Evolutionary conservation across 2,113 vertebrate genomes (phyloP).

Genomic region (Zosterops borbonicus): DNA sequence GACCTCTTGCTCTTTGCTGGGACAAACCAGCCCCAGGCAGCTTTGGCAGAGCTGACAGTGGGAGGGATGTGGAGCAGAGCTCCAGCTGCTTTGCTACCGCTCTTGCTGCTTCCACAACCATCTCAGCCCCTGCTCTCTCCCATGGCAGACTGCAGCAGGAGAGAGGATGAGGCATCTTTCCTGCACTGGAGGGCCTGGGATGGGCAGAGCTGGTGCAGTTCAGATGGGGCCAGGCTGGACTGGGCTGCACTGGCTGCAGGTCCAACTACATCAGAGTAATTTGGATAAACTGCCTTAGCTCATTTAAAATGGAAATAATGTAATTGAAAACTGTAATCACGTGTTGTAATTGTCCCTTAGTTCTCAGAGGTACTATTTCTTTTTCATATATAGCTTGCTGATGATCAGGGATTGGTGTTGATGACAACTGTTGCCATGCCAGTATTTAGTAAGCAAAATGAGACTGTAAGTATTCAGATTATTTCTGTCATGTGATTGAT

Average conservation of each 20-base stretch:
- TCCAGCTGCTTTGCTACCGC: slow-evolving; percentile 18
- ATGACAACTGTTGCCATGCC: slow-evolving; percentile 99
- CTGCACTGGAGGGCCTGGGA: neutral
- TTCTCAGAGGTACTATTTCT: slow-evolving; percentile 38
- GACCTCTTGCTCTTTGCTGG: neutral
- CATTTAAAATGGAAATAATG: neutral
- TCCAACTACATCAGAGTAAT: neutral
- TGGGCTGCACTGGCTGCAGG: neutral
- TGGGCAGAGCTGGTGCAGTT: neutral
- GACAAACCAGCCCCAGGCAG: neutral
- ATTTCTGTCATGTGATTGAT: neutral
- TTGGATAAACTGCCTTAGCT: neutral
- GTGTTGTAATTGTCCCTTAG: neutral
- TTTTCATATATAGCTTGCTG: slow-evolving; percentile 82
- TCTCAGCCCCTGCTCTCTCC: neutral
- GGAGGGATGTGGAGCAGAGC: neutral
- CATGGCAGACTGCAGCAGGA: neutral
- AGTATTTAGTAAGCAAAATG: slow-evolving; percentile 98
- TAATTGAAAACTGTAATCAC: neutral
- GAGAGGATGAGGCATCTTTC: neutral
- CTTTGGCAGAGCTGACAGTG: neutral
- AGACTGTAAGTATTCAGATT: slow-evolving; percentile 88
- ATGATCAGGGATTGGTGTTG: slow-evolving; percentile 87
- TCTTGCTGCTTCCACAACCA: neutral
- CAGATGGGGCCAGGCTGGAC: rapidly evolving